Conservation (phyloP, 2,888 invertebrate species). For the Volucella inanis region DNA sequence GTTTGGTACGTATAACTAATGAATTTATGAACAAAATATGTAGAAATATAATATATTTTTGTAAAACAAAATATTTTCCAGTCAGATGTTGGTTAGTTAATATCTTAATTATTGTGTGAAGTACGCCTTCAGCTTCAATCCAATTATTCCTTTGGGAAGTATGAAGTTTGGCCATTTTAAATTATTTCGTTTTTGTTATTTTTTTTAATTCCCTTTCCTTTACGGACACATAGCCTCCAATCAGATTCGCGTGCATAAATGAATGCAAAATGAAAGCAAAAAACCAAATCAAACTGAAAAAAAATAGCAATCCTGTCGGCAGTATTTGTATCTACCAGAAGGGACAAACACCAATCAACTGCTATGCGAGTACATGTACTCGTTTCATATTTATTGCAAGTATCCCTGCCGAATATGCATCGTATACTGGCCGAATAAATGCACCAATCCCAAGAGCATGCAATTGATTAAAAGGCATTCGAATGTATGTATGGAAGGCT, state of each 20-base stretch:
- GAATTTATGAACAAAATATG: too few relatives aligned
- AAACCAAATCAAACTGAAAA: conserved; percentile 12
- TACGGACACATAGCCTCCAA: conserved; percentile 51
- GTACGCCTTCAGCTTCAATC: too few relatives aligned
- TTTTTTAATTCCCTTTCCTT: conserved; percentile 11
- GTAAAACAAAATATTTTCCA: too few relatives aligned
- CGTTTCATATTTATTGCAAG: conserved; percentile 18
- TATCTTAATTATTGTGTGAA: too few relatives aligned
- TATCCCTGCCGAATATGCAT: conserved; percentile 52
- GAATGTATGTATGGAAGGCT: conserved; percentile 3
- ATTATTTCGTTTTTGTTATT: conserved; percentile 4
- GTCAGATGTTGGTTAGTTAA: too few relatives aligned
- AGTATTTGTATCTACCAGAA: conserved; percentile 48
- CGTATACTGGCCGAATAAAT: conserved; percentile 45
- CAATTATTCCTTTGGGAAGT: too few relatives aligned
- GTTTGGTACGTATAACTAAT: too few relatives aligned
- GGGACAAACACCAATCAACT: conserved; percentile 43
- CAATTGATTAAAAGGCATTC: conserved; percentile 45
- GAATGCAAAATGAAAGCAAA: conserved; percentile 38
- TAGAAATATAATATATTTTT: too few relatives aligned
- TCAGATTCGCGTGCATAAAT: conserved; percentile 59
- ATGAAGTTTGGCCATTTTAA: conserved; percentile 44
- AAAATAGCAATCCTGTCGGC: conserved; percentile 40
- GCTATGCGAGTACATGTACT: conserved; percentile 16
- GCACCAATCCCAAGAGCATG: conserved; percentile 70